A percentile compares a stretch with the other conserved stretches of the same genome.
Conservation (phyloP, 1,140 invertebrate genomes). For the Scaptodrosophila lebanonensis region DNA sequence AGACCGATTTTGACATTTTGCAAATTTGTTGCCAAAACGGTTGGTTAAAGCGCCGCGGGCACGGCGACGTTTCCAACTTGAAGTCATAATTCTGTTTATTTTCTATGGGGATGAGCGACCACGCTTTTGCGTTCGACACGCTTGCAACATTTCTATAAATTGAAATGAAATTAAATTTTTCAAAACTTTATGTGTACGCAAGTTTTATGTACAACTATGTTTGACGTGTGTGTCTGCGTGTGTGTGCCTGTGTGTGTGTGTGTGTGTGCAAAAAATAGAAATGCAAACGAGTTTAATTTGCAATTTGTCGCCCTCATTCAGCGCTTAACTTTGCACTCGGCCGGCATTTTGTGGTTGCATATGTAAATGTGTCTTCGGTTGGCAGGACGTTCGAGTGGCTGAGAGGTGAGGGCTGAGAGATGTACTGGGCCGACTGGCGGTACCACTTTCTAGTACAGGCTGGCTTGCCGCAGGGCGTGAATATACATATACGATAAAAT, state of each 20-base stretch:
- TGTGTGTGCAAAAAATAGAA: slow-evolving; percentile 36
- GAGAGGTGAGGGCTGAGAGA: background rate
- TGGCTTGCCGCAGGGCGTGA: slow-evolving; percentile 2
- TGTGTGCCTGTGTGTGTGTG: slow-evolving; percentile 32
- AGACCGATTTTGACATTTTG: slow-evolving; percentile 15
- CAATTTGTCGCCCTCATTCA: slow-evolving; percentile 75
- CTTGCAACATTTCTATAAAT: slow-evolving; percentile 33
- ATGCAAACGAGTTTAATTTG: slow-evolving; percentile 75
- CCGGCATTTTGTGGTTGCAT: slow-evolving; percentile 60
- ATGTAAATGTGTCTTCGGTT: slow-evolving; percentile 61
- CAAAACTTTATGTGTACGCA: slow-evolving; percentile 54
- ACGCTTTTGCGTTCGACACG: slow-evolving; percentile 2
- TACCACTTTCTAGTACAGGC: too few relatives aligned
- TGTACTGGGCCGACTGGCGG: background rate
- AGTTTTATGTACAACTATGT: slow-evolving; percentile 72
- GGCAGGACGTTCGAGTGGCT: background rate
- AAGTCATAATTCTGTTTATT: too few relatives aligned
- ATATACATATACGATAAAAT: slow-evolving; percentile 61
- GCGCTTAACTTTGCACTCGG: slow-evolving; percentile 66
- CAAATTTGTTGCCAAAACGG: slow-evolving; percentile 52
- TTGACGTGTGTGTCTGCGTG: slow-evolving; percentile 43
- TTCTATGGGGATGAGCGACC: too few relatives aligned
- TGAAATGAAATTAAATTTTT: slow-evolving; percentile 65
- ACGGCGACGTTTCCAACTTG: too few relatives aligned
- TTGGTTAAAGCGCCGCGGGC: slow-evolving; percentile 26